Evolutionary conservation across 2,888 invertebrate species (phyloP), one percentile per base, ranked within the genome.

Genomic region (Cristatella mucedo): DNA sequence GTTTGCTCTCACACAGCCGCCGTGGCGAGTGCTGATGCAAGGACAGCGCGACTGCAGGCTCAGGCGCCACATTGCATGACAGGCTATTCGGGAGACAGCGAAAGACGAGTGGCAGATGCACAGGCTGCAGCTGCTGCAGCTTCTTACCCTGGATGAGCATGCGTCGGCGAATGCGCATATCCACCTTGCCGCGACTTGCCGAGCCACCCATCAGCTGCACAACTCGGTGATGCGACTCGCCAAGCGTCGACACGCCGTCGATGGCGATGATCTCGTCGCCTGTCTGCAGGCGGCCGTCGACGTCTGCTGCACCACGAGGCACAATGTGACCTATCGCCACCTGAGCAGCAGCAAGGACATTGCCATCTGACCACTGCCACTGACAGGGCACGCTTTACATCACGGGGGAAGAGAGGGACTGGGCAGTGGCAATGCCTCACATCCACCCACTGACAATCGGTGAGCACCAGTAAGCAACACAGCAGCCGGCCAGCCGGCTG

Each of bases 241-340:
- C 81, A 1, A 79, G 72, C 30, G 86, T 79, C 47, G 78, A 76
- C 30, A 77, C 74, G 15, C 82, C 82, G 67, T 97, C 91, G 41
- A 97, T 91, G 40, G 82, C 83, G 39, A 91, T 76, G 44, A 97
- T 82, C 63, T 95, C 79, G 66, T 97, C 97, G 0, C 89, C 89
- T 0, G 85, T 80, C 29, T 79, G 76, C 40, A 97, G 75, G 29
- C 87, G 73, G 0, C 86, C 86, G 68, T 95, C 91, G 33, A 82
- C 66, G 64, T 83, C 82, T 2, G 86, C 95, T 2, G 93, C 83
- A 2, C 95, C 95, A 19, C 87, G 86, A 1, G 86, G 82, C 40
- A 95, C 91, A 46, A 95, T 89, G 62, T 89, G 85, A 2, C 95
- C 93, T 21, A 95, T 89, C 7, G 89, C 85, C 44, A 93, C 77